Percentiles rank a stretch among this genome's conserved stretches.
Conservation (phyloP, 92 coral and sea anemone species). For the Siderastrea siderea region DNA sequence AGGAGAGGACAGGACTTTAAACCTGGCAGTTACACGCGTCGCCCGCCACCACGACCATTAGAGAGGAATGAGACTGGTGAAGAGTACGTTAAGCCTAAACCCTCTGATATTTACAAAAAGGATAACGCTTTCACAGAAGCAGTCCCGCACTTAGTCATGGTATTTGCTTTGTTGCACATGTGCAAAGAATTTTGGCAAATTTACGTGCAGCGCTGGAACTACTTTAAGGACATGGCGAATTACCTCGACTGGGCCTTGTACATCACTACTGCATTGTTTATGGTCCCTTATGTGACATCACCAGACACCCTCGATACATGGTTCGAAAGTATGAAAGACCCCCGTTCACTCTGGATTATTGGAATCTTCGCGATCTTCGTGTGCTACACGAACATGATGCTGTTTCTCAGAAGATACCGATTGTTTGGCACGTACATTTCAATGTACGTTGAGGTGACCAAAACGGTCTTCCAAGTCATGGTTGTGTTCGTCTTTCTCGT, state of each 20-base stretch:
- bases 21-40: not conserved
- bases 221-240: constrained; percentile 72
- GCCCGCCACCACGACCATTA: not conserved
- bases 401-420: constrained; percentile 83
- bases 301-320: constrained; percentile 29
- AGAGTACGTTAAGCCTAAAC: constrained; percentile 8
- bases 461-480: constrained; percentile 78
- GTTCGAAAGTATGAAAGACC: constrained; percentile 60
- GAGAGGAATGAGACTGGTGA: not conserved
- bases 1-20: constrained; percentile 44
- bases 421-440: constrained; percentile 78
- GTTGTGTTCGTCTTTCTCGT: constrained; percentile 65
- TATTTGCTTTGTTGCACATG: constrained; percentile 66
- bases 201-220: constrained; percentile 68
- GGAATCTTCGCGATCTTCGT: constrained; percentile 83
- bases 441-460: constrained; percentile 80
- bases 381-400: constrained; percentile 82
- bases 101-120: constrained; percentile 15
- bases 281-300: constrained; percentile 71
- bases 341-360: constrained; percentile 73
- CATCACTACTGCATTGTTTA: constrained; percentile 57
- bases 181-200: constrained; percentile 82
- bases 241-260: constrained; percentile 76
- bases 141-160: constrained; percentile 40
- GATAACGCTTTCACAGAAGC: not conserved